Base-by-base conservation (phyloP, 2,888 invertebrate species). In the Lycocerus yunnanus region DNA sequence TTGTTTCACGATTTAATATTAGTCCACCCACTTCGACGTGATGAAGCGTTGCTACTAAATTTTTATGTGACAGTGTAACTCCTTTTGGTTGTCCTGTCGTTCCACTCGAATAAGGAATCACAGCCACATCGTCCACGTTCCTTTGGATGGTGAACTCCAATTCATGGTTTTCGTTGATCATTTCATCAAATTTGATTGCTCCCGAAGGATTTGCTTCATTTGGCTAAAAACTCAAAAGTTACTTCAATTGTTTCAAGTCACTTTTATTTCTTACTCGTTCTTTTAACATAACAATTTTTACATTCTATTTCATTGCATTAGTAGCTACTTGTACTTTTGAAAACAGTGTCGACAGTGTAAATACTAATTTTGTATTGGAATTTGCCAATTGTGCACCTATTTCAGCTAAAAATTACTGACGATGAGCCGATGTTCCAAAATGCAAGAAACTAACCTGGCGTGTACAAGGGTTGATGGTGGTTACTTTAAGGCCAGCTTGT, bases 381-480 rank as follows among this genome's bases (percentile, higher is more conserved):
- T 89, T 87, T 3, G 85, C 83, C 16, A 92, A 76, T 84, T 94
- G 94, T 61, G 90, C 90, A n/a, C 87, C 84, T 63, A 94, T 90
- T 88, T 94, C 94, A 79, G 91, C 94, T 94, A 88, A 14, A 89
- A 89, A 43, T 43, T 6, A 43, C n/a, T n/a, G 0, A 9, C 13
- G 6, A 65, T 65, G 3, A 11, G 11, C 15, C 5, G 3, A 61
- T 3, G 61, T 16, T 61, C 11, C n/a, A 4, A 4, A 18, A 18
- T n/a, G n/a, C n/a, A n/a, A n/a, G n/a, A n/a, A n/a, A n/a, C n/a
- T n/a, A n/a, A n/a, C n/a, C n/a, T n/a, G n/a, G n/a, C n/a, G n/a
- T n/a, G 81, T 94, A 94, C 74, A 90, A 84, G 94, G 93, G 87
- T 94, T 94, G 9, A 94, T 88, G 0, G 93, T 91, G 0, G 93